A percentile compares a stretch with the other conserved stretches of the same genome.
phyloP scores from a whole-genome alignment of 2,888 invertebrate species.

The Sinhomidia bicolor region DNA sequence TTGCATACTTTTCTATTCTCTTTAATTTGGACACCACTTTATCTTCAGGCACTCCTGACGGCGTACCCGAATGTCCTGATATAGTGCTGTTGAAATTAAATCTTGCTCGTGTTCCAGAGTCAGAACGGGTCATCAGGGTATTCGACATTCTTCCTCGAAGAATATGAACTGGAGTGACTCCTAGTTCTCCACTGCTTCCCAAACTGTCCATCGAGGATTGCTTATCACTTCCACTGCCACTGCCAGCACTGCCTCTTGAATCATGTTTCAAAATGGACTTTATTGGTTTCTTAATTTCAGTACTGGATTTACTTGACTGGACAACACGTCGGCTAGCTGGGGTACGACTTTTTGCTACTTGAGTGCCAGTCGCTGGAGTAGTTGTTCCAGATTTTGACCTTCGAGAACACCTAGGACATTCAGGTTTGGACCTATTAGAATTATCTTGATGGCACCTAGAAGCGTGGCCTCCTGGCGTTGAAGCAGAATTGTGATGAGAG shows the following conservation, averaged over 20 bases:
- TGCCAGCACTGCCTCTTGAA: conserved; percentile 75
- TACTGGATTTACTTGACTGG: conserved; percentile 76
- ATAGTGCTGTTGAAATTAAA: conserved; percentile 74
- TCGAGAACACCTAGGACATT: conserved; percentile 78
- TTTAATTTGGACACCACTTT: conserved; percentile 74
- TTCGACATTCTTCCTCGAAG: conserved; percentile 62
- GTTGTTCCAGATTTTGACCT: conserved; percentile 79
- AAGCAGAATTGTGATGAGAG: conserved; percentile 23
- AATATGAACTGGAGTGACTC: conserved; percentile 64
- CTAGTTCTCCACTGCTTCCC: conserved; percentile 75
- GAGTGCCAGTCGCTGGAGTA: conserved; percentile 71
- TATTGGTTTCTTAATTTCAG: conserved; percentile 78
- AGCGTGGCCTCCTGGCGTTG: conserved; percentile 28
- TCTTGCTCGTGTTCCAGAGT: conserved; percentile 75
- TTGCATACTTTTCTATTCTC: conserved; percentile 79
- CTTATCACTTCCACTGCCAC: conserved; percentile 79
- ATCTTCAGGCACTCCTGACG: conserved; percentile 70
- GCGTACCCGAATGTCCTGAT: conserved; percentile 28
- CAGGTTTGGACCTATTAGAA: conserved; percentile 60
- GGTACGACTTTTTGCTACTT: conserved; percentile 67
- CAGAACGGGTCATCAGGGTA: conserved; percentile 76
- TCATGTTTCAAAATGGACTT: conserved; percentile 79
- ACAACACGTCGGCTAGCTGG: conserved; percentile 75
- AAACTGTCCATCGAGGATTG: conserved; percentile 80
- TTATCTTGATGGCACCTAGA: conserved; percentile 62